phyloP scores from a whole-genome alignment of 2,888 invertebrate genomes.

The Sclerodermus sp. region DNA sequence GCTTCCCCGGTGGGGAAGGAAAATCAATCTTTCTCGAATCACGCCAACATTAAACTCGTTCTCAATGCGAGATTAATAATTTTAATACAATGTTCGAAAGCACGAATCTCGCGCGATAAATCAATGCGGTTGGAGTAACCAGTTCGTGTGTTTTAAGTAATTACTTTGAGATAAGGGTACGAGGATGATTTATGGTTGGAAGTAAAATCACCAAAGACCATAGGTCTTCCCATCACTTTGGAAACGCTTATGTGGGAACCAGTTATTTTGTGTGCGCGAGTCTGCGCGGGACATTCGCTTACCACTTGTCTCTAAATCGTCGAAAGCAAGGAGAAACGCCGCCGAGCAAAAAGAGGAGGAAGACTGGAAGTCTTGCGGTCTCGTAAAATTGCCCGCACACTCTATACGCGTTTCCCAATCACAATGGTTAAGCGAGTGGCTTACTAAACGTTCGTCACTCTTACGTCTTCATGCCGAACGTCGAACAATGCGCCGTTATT shows the following conservation, averaged over 20 bases:
- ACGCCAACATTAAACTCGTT: background rate
- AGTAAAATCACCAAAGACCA: background rate
- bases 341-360: slow-evolving; percentile 6
- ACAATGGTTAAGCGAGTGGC: slow-evolving; percentile 30
- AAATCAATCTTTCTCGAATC: too few species aligned
- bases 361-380: slow-evolving; percentile 39
- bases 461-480: slow-evolving; percentile 27
- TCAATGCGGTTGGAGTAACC: background rate
- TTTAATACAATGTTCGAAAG: background rate
- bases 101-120: background rate
- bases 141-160: background rate
- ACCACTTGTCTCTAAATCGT: too few species aligned
- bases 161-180: background rate
- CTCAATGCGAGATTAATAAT: background rate
- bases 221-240: background rate
- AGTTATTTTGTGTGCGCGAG: too few species aligned
- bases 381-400: slow-evolving; percentile 40
- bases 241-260: background rate
- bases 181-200: background rate
- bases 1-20: too few species aligned
- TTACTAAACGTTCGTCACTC: slow-evolving; percentile 22
- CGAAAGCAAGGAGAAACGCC: too few species aligned
- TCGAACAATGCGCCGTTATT: background rate
- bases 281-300: too few species aligned
- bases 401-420: slow-evolving; percentile 28